phyloP scores from a whole-genome alignment of 2,797 vertebrate genomes.

The Trachops cirrhosus region DNA sequence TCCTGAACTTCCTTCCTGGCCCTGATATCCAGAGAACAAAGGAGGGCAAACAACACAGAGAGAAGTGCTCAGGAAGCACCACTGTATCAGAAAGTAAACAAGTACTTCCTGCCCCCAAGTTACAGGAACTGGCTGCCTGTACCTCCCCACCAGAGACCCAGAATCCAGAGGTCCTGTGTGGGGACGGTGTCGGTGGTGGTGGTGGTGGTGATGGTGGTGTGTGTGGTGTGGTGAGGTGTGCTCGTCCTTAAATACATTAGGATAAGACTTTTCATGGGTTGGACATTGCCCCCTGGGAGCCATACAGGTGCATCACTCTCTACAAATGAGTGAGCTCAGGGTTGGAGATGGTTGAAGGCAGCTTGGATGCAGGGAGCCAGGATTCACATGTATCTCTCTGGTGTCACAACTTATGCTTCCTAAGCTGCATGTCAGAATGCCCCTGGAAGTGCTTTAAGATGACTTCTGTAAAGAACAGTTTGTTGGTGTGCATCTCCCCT shows the following conservation, averaged over 20 bases:
- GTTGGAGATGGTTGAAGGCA: background rate
- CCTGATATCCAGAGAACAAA: background rate
- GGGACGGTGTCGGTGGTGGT: too few species aligned
- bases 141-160: background rate
- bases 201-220: too few species aligned
- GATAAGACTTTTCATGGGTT: too few species aligned
- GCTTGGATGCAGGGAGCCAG: too few species aligned
- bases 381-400: background rate
- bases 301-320: background rate
- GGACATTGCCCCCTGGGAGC: background rate
- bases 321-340: background rate
- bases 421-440: background rate
- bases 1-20: background rate
- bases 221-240: background rate
- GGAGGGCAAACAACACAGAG: too few species aligned
- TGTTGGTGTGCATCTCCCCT: background rate
- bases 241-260: background rate
- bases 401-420: too few species aligned
- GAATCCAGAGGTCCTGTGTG: background rate
- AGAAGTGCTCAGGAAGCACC: background rate
- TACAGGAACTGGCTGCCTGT: background rate
- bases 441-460: background rate
- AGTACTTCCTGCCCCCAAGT: background rate
- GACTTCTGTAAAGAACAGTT: background rate
- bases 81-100: background rate